These are phyloP conservation scores for Cynopterus sphinx DNA, from an alignment of 2,797 vertebrate genomes.

Conservation along the genomic window DNA sequence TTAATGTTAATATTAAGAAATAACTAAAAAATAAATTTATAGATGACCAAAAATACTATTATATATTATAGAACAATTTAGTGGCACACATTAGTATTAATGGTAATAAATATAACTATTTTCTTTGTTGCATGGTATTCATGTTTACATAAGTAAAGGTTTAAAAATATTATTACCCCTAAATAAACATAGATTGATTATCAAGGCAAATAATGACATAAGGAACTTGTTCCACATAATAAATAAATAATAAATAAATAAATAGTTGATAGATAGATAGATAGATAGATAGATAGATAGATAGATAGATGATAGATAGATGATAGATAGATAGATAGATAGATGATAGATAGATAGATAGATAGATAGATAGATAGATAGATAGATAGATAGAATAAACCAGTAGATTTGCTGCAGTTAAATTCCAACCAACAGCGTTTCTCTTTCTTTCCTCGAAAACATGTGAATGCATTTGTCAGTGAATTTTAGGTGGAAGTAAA, in stretches of 20 bases:
- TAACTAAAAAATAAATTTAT: neutral
- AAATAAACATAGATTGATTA: neutral
- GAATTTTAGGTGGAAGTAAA: slow-evolving; percentile 1
- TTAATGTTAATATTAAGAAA: slow-evolving; percentile 27
- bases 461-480: neutral
- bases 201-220: neutral
- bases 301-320: no score
- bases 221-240: neutral
- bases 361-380: no score
- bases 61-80: neutral
- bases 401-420: neutral
- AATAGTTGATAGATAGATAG: no score
- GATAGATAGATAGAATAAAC: neutral
- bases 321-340: no score
- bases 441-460: neutral
- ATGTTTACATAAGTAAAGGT: neutral
- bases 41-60: neutral
- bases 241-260: no score
- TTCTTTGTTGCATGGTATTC: neutral
- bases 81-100: neutral
- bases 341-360: no score
- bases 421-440: neutral
- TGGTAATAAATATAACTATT: neutral
- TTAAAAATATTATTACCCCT: neutral
- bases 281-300: no score